Evolutionary conservation across 2,797 vertebrate genomes (phyloP).

Genomic region (Nannoperca obscura): DNA sequence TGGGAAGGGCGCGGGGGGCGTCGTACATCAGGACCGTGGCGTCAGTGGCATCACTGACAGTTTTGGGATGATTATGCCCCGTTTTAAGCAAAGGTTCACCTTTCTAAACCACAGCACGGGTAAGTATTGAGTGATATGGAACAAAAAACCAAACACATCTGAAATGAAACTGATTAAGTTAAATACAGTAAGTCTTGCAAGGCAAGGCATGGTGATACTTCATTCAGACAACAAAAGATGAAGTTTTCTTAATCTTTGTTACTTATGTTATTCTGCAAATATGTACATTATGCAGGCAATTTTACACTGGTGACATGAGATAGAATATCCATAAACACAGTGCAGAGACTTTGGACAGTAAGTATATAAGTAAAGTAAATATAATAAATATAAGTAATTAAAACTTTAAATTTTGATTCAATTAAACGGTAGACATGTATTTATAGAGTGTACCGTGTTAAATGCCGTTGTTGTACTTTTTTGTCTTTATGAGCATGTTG

Average conservation of each 20-base stretch:
- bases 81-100: constrained; percentile 93
- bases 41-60: constrained; percentile 77
- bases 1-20: constrained; percentile 73
- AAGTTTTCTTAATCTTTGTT: too few species aligned
- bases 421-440: not conserved
- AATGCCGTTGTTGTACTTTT: not conserved
- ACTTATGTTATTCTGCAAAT: too few species aligned
- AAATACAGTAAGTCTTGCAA: not conserved
- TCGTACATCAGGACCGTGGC: constrained; percentile 75
- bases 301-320: too few species aligned
- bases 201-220: too few species aligned
- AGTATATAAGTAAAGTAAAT: too few species aligned
- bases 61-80: constrained; percentile 89
- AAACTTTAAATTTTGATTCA: not conserved
- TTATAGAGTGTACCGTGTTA: fast-evolving
- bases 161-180: not conserved
- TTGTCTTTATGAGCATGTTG: not conserved
- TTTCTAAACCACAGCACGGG: constrained; percentile 88
- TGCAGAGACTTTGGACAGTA: too few species aligned
- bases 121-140: constrained; percentile 57
- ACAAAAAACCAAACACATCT: not conserved
- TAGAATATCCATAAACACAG: too few species aligned
- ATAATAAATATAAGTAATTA: too few species aligned
- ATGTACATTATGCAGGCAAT: too few species aligned
- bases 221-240: too few species aligned